phyloP scores from a whole-genome alignment of 2,113 vertebrate genomes.

The Gorsachius goisagi region DNA sequence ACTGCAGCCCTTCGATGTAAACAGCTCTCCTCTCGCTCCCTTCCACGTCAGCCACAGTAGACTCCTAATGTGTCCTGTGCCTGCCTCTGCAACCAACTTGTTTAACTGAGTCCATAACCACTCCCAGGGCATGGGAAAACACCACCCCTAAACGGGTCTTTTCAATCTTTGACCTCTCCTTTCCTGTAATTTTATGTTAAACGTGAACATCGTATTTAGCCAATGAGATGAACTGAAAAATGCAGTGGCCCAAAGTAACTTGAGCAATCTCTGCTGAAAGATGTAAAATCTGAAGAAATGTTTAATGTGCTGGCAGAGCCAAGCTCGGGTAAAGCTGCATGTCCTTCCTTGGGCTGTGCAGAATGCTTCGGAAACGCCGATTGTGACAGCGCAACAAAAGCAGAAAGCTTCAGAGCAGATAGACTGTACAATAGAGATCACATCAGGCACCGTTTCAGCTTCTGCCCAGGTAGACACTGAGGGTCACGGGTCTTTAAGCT shows the following conservation, averaged over 20 bases:
- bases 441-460: background rate
- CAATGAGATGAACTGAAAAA: background rate
- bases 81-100: background rate
- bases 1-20: background rate
- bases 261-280: background rate
- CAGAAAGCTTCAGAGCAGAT: background rate
- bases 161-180: background rate
- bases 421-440: background rate
- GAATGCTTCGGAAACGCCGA: background rate
- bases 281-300: background rate
- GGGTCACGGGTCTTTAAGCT: background rate
- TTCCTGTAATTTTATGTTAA: background rate
- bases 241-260: background rate
- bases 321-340: background rate
- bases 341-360: background rate
- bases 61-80: background rate
- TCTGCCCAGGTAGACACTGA: background rate
- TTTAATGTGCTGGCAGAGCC: background rate
- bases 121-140: background rate
- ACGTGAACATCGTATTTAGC: background rate
- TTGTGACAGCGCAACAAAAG: background rate
- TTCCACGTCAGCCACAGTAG: background rate
- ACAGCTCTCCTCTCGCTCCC: background rate
- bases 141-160: background rate
- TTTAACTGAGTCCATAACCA: background rate